A percentile compares a stretch with the other conserved stretches of the same genome.
These are phyloP conservation scores for Caenorhabditis remanei DNA, from an alignment of 1,140 invertebrate genomes.

Conservation along the genomic window DNA sequence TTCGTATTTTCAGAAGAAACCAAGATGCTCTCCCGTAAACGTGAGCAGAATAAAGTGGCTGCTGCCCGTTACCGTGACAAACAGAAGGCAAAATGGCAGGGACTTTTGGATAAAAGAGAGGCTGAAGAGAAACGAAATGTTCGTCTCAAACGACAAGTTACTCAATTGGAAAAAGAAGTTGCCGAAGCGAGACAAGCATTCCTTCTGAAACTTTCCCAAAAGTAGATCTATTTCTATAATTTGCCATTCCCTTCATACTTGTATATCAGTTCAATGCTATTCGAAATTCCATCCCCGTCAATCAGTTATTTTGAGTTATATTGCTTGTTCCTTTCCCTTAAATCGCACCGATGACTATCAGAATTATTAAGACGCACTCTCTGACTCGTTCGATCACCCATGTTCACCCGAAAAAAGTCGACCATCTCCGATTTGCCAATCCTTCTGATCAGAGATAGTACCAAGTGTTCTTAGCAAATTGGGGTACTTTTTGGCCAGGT, in stretches of 20 bases:
- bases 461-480: too few species aligned
- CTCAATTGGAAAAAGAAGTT: constrained; percentile 2
- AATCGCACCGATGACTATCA: not conserved
- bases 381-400: too few species aligned
- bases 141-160: constrained; percentile 9
- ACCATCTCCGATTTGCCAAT: too few species aligned
- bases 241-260: constrained; percentile 8
- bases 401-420: too few species aligned
- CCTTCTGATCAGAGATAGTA: too few species aligned
- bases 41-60: constrained; percentile 62
- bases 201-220: constrained; percentile 1
- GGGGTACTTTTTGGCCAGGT: too few species aligned
- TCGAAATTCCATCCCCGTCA: not conserved
- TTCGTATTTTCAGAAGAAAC: constrained; percentile 42
- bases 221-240: not conserved
- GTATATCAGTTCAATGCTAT: constrained; percentile 50
- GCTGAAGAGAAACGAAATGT: constrained; percentile 9
- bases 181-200: constrained; percentile 25
- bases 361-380: too few species aligned
- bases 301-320: constrained; percentile 25
- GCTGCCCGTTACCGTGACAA: constrained; percentile 61
- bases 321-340: not conserved
- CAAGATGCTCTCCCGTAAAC: constrained; percentile 44
- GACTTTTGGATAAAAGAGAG: constrained; percentile 16
- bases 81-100: constrained; percentile 62